These are phyloP conservation scores for Wiebesia pumilae DNA, from an alignment of 1,140 invertebrate genomes.

Conservation along the genomic window DNA sequence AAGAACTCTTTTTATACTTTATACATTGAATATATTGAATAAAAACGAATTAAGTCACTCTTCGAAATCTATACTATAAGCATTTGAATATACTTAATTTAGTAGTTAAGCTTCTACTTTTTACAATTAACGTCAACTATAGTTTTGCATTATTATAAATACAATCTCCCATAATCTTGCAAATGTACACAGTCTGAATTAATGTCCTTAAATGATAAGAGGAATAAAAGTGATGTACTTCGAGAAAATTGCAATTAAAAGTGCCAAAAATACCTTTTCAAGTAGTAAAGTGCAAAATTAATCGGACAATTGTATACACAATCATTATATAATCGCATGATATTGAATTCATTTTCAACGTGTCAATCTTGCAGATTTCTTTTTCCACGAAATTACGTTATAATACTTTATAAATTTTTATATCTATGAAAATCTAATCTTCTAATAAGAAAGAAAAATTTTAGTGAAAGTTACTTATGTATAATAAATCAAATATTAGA, in stretches of 20 bases:
- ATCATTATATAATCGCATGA: no score
- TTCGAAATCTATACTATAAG: neutral
- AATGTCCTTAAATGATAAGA: no score
- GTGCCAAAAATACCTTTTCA: neutral
- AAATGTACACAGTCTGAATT: no score
- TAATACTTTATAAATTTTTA: no score
- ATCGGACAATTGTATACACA: neutral
- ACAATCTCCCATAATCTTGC: no score
- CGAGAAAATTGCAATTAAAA: neutral
- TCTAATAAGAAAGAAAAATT: no score
- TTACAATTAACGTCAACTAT: neutral
- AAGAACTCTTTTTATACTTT: neutral
- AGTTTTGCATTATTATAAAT: neutral
- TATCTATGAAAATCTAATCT: no score
- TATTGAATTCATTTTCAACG: no score
- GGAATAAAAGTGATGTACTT: neutral
- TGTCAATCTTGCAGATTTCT: no score
- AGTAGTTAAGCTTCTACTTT: neutral
- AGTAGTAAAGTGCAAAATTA: conserved; percentile 10
- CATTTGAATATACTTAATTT: neutral
- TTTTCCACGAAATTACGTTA: no score
- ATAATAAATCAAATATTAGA: no score
- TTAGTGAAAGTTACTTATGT: no score
- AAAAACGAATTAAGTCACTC: neutral
- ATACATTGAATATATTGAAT: neutral